phyloP scores from a whole-genome alignment of 2,797 vertebrate genomes.

The Ptychobarbus kaznakovi region DNA sequence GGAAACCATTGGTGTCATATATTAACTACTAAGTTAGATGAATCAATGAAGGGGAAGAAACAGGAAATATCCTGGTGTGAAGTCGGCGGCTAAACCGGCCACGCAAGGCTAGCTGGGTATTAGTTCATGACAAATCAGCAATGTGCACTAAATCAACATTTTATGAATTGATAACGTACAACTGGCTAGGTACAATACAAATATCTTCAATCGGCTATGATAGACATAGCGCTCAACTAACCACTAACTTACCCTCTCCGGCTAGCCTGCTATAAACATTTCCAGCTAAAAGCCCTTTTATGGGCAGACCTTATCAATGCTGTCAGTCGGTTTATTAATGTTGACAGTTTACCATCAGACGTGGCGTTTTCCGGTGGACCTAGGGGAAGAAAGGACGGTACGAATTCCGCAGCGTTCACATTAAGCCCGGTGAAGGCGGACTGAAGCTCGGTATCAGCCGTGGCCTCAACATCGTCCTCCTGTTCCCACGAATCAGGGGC shows the following conservation, averaged over 20 bases:
- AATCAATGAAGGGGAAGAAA: neutral
- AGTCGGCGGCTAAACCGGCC: neutral
- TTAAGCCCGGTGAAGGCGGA: slow-evolving; percentile 91
- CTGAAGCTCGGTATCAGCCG: slow-evolving; percentile 82
- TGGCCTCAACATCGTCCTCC: slow-evolving; percentile 90
- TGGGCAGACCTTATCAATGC: slow-evolving; percentile 14
- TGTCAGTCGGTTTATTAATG: slow-evolving; percentile 16
- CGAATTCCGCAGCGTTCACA: slow-evolving; percentile 95
- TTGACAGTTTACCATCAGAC: slow-evolving; percentile 70
- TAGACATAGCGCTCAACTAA: neutral
- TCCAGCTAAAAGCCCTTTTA: slow-evolving; percentile 41
- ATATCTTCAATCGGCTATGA: neutral
- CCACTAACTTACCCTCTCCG: neutral
- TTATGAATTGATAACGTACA: neutral
- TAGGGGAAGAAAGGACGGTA: slow-evolving; percentile 86
- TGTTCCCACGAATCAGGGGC: slow-evolving; percentile 99
- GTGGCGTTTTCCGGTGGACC: slow-evolving; percentile 71
- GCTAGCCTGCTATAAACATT: slow-evolving; percentile 10
- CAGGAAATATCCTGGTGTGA: neutral
- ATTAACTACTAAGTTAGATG: neutral
- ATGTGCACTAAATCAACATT: neutral
- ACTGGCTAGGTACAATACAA: neutral
- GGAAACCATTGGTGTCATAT: neutral
- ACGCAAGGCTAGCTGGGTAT: neutral
- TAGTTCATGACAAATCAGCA: neutral